These are phyloP conservation scores for Leptinotarsa lineolata DNA, from an alignment of 1,140 invertebrate species.

Conservation along the genomic window DNA sequence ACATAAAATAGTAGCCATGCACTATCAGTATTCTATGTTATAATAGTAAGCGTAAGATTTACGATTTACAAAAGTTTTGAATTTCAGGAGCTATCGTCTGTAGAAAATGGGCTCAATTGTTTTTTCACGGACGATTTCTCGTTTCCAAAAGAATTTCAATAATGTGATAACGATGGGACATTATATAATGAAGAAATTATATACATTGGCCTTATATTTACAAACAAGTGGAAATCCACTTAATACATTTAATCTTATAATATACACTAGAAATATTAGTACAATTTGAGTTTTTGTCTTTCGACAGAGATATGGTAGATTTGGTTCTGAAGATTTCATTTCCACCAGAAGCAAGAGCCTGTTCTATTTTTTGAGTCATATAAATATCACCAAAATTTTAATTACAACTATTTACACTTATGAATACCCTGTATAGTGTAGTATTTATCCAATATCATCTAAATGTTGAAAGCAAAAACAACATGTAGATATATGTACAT, in stretches of 20 bases:
- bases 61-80: constrained; percentile 38
- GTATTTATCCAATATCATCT: background rate
- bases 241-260: background rate
- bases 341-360: background rate
- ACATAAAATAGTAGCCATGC: constrained; percentile 47
- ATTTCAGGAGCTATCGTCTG: constrained; percentile 30
- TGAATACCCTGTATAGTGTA: background rate
- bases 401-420: constrained; percentile 3
- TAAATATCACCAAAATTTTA: background rate
- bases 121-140: too few species aligned
- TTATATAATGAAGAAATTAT: background rate
- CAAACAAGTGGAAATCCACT: background rate
- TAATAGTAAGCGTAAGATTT: constrained; percentile 51
- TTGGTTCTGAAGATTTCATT: background rate
- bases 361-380: background rate
- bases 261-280: too few species aligned
- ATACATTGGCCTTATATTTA: constrained; percentile 1
- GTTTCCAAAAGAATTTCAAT: constrained; percentile 14
- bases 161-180: background rate
- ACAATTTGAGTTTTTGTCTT: too few species aligned
- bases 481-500: too few species aligned
- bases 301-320: background rate
- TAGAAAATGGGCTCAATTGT: constrained; percentile 21
- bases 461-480: background rate
- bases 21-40: constrained; percentile 46